Evolutionary conservation across 2,888 invertebrate genomes (phyloP).

Genomic region (Stictocephala bisonia): DNA sequence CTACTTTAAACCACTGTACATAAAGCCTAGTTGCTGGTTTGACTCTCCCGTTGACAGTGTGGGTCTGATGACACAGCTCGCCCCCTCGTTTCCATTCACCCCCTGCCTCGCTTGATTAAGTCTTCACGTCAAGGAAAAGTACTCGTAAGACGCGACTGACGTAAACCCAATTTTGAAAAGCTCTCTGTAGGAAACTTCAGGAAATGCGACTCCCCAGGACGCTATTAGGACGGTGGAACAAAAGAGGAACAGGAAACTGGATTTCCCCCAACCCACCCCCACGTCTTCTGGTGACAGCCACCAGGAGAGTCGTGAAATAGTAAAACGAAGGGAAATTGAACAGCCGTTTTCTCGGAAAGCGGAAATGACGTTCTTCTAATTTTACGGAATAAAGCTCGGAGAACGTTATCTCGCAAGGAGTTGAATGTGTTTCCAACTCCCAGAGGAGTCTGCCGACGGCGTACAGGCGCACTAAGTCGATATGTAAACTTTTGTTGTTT

Average conservation of each 20-base stretch:
- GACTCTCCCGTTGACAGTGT: too few species aligned
- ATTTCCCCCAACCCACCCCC: constrained; percentile 18
- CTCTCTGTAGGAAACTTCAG: constrained; percentile 22
- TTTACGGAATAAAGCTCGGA: constrained; percentile 43
- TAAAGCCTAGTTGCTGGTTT: too few species aligned
- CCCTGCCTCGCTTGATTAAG: background rate
- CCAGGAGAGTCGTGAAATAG: constrained; percentile 34
- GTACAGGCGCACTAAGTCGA: constrained; percentile 22
- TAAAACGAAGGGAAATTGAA: constrained; percentile 40
- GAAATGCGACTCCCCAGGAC: constrained; percentile 37
- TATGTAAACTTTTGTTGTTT: constrained; percentile 46
- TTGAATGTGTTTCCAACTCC: constrained; percentile 47
- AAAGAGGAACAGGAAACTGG: constrained; percentile 40
- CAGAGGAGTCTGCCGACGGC: constrained; percentile 13
- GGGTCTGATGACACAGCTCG: too few species aligned
- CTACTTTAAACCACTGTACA: too few species aligned
- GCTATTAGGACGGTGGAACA: constrained; percentile 37
- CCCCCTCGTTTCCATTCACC: constrained; percentile 16
- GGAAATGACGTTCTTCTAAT: constrained; percentile 55
- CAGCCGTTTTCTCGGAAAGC: constrained; percentile 44
- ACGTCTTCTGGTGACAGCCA: constrained; percentile 30
- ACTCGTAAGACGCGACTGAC: constrained; percentile 1
- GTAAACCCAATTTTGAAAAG: constrained; percentile 56
- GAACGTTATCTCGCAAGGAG: constrained; percentile 46
- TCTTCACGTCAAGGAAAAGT: constrained; percentile 44